A percentile compares a stretch with the other conserved stretches of the same genome.
Evolutionary conservation across 2,113 vertebrate species (phyloP).

Genomic region (Dascyllus trimaculatus): DNA sequence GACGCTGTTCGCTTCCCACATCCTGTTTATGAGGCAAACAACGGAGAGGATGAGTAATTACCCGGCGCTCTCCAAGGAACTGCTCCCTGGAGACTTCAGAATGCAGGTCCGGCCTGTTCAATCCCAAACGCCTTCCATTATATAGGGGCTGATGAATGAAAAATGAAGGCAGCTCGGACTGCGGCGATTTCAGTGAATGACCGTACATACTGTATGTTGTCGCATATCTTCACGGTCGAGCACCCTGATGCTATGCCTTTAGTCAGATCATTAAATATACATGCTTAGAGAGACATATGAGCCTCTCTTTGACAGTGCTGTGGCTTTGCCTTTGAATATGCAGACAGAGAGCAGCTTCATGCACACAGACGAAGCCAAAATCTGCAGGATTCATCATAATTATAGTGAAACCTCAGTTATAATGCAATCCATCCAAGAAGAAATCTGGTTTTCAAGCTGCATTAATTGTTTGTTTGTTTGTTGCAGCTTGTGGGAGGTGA

Average conservation of each 20-base stretch:
- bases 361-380: background rate
- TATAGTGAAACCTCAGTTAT: background rate
- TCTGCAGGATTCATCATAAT: background rate
- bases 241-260: background rate
- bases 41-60: constrained; percentile 52
- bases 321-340: constrained; percentile 14
- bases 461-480: too few species aligned
- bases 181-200: constrained; percentile 27
- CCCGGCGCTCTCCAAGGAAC: constrained; percentile 45
- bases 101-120: constrained; percentile 21
- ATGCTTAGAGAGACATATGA: constrained; percentile 51
- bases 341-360: background rate
- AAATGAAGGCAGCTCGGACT: constrained; percentile 31
- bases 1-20: constrained; percentile 56
- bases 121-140: constrained; percentile 21
- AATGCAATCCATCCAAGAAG: too few species aligned
- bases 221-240: constrained; percentile 3
- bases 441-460: too few species aligned
- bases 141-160: constrained; percentile 34
- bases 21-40: constrained; percentile 62
- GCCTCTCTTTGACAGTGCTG: constrained; percentile 33
- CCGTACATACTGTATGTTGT: background rate
- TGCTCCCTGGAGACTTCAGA: constrained; percentile 42
- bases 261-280: constrained; percentile 62
- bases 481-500: too few species aligned